These are phyloP conservation scores for Strongylocentrotus purpuratus DNA, from an alignment of 35 echinoderm and acorn worm species.

Conservation along the genomic window DNA sequence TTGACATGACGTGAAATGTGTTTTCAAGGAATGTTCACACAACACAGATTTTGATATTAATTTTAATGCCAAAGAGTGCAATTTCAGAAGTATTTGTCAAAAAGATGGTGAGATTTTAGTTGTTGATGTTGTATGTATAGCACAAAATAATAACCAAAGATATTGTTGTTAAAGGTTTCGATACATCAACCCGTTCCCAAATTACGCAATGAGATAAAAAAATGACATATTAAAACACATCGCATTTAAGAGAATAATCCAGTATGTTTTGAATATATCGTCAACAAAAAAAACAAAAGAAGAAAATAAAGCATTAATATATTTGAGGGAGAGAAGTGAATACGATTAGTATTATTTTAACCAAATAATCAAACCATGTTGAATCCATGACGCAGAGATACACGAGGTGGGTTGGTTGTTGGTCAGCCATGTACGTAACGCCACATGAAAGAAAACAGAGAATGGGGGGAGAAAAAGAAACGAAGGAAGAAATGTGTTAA, in stretches of 20 bases:
- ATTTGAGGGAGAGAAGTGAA: conserved; percentile 36
- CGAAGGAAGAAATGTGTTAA: conserved; percentile 28
- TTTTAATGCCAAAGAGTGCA: neutral
- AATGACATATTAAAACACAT: neutral
- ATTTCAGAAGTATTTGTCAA: neutral
- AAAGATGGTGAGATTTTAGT: neutral
- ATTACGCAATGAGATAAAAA: neutral
- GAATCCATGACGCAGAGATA: neutral
- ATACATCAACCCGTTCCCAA: neutral
- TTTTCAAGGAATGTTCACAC: neutral
- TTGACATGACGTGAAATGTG: neutral
- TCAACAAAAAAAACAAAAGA: conserved; percentile 20
- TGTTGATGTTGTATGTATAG: neutral
- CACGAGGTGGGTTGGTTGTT: neutral
- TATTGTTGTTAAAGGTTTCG: neutral
- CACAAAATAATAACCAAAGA: neutral
- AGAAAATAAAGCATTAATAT: conserved; percentile 41
- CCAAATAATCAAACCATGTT: conserved; percentile 22
- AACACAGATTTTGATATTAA: neutral
- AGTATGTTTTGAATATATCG: neutral
- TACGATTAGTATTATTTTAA: conserved; percentile 36
- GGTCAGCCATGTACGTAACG: neutral
- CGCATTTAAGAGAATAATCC: neutral
- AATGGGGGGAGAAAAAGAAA: neutral
- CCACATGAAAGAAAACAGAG: conserved; percentile 43